Base-by-base conservation (phyloP, 2,888 invertebrate species). In the Vanessa cardui region DNA sequence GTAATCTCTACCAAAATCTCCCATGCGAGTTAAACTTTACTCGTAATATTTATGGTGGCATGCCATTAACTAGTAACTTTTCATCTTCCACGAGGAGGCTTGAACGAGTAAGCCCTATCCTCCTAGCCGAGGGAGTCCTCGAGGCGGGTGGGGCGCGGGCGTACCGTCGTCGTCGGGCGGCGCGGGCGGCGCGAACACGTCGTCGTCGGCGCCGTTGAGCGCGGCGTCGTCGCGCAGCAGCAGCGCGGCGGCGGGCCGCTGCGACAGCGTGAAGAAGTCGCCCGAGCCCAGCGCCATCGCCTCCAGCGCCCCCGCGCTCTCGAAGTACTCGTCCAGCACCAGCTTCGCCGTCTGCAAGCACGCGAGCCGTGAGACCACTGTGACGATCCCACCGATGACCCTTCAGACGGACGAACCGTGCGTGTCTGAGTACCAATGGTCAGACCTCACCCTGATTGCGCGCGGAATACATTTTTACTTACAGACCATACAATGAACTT, bases 271-370 rank as follows among this genome's bases (percentile, higher is more conserved):
- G 86, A 93, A 93, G 87, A 93, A 93, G 84, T 93, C 93, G 69
- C 93, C 93, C 68, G 92, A 91, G 62, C 93, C 93, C 68, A 88
- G 88, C 78, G 90, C 91, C 81, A 91, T 82, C 72, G 90, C 90
- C 83, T 90, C 94, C 81, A 87, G 84, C 62, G 87, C 92, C 78
- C 88, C 87, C 72, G 90, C 90, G 80, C 91, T 91, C 83, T 92
- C 92, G 81, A 98, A 98, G 88, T 97, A 97, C 88, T 97, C 97
- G 84, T 98, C 98, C 79, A 98, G 91, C 75, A 97, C 96, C 79
- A 97, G 92, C 90, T 98, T 98, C 68, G 97, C 97, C 80, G 96
- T 96, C 97, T 97, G 84, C 12, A 84, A 83, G 9, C 8, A 12
- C 39, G 3, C 12, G 39, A 39, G 9, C 9, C 9, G 39, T 39